A percentile compares a stretch with the other conserved stretches of the same genome.
Conservation (phyloP, 2,113 vertebrate species). For the Nothoprocta perdicaria region DNA sequence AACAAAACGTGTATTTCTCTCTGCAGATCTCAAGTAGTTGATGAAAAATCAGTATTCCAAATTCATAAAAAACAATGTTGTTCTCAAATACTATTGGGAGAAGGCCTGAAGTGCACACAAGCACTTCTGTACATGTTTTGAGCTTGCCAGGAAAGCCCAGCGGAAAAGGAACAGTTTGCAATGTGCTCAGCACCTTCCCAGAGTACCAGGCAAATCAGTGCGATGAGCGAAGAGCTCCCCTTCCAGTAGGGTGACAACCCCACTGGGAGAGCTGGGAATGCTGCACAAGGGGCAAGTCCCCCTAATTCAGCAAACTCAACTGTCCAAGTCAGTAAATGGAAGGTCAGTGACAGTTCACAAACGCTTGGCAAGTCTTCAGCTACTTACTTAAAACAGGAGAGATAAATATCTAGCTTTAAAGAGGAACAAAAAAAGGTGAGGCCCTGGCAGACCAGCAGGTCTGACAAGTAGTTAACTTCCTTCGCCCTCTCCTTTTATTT, state of each 20-base stretch:
- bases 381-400: background rate
- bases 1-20: background rate
- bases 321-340: background rate
- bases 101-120: background rate
- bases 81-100: background rate
- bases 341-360: background rate
- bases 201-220: background rate
- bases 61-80: background rate
- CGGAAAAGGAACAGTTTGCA: background rate
- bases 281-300: background rate
- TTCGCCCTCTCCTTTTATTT: background rate
- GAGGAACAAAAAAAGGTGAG: background rate
- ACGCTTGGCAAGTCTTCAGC: background rate
- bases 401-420: background rate
- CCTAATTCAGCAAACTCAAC: background rate
- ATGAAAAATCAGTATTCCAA: background rate
- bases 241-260: background rate
- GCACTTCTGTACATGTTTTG: background rate
- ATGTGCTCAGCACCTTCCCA: background rate
- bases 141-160: background rate
- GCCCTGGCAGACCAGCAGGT: background rate
- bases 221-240: background rate
- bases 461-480: slow-evolving; percentile 1
- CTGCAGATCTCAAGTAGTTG: background rate
- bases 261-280: background rate